Conservation (phyloP, 2,113 vertebrate species). For the Lophius piscatorius region DNA sequence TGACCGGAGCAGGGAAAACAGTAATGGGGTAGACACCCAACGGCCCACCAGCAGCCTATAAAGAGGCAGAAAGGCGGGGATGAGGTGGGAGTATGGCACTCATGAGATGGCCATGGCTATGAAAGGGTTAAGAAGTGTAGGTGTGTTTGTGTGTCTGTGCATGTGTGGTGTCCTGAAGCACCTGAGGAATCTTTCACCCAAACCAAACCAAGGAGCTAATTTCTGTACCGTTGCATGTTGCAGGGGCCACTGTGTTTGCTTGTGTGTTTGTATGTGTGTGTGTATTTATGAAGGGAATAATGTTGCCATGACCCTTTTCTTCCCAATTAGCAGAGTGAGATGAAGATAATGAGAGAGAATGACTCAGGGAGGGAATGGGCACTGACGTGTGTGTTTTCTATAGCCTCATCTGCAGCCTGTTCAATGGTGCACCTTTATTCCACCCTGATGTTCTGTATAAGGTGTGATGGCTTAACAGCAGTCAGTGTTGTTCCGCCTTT, state of each 20-base stretch:
- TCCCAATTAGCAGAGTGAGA: constrained; percentile 76
- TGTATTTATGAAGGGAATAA: constrained; percentile 23
- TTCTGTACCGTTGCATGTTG: constrained; percentile 80
- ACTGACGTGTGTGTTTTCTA: constrained; percentile 15
- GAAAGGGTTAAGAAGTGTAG: constrained; percentile 53
- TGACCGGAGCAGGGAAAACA: constrained; percentile 32
- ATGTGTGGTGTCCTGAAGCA: constrained; percentile 16
- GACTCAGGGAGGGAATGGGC: constrained; percentile 30
- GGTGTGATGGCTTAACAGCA: no score
- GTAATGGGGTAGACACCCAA: constrained; percentile 45
- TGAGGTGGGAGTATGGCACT: constrained; percentile 31
- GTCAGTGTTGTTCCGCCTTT: no score
- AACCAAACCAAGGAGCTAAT: constrained; percentile 78
- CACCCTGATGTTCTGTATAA: no score
- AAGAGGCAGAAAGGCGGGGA: constrained; percentile 13
- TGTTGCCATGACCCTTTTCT: constrained; percentile 67
- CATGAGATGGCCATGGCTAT: constrained; percentile 41
- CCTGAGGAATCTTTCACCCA: constrained; percentile 49
- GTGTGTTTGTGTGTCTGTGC: constrained; percentile 24
- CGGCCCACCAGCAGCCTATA: constrained; percentile 28
- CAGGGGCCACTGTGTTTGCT: constrained; percentile 49
- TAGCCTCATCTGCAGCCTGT: no score
- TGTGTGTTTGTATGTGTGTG: constrained; percentile 15
- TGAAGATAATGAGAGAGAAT: constrained; percentile 32
- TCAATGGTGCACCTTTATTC: no score